Conservation (phyloP, 2,797 vertebrate genomes). For the Hydrophis major region DNA sequence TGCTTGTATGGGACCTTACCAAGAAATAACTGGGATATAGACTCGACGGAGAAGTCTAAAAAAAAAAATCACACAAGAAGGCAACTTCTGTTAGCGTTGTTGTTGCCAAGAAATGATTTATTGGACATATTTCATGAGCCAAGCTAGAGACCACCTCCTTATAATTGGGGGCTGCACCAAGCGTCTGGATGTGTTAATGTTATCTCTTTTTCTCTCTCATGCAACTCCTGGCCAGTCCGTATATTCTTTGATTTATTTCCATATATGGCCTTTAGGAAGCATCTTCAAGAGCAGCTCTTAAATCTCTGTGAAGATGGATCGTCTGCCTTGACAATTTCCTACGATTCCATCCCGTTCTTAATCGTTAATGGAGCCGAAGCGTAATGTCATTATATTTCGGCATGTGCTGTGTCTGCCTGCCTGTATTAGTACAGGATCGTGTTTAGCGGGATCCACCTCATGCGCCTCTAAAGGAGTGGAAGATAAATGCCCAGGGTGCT, state of each 20-base stretch:
- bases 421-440: not conserved
- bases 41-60: not conserved
- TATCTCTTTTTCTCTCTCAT: not conserved
- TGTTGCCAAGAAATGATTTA: not conserved
- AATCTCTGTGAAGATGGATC: not conserved
- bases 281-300: not conserved
- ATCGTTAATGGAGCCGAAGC: not conserved
- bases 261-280: not conserved
- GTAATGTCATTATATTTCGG: not conserved
- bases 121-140: not conserved
- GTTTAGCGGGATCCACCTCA: not conserved
- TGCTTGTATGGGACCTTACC: not conserved
- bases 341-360: not conserved
- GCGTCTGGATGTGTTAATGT: not conserved
- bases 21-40: not conserved
- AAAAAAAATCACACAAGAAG: not conserved
- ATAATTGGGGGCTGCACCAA: no score
- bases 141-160: not conserved
- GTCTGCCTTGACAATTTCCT: not conserved
- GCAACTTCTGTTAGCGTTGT: not conserved
- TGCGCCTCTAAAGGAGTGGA: not conserved
- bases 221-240: not conserved
- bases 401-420: not conserved
- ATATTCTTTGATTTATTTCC: not conserved
- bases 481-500: fast-evolving